Evolutionary conservation across 1,140 invertebrate species (phyloP), one percentile per base, ranked within the genome.

Genomic region (Ips typographus): DNA sequence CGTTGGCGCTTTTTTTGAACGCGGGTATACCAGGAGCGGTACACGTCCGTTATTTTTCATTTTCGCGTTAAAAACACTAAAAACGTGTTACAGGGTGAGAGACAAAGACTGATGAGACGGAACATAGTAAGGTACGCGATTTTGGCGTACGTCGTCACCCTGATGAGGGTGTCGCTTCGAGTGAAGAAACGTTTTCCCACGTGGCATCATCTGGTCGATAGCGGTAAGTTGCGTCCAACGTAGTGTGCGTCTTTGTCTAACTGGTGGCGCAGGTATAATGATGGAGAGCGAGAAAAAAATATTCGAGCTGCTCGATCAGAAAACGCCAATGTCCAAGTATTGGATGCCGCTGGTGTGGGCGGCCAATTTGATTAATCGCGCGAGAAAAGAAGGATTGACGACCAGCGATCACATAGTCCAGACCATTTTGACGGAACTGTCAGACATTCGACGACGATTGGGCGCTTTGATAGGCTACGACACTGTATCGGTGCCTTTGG

Each of bases 401-500:
- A 85, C 86, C 7, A 93, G 90, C 73, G 93, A 94, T 79, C 93
- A 94, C 73, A 91, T 94, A 71, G 91, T 94, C 1, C 92, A 94
- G 80, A 94, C 91, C 1, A 85, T 94, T 58, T 81, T 94, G 56
- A 87, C 89, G 49, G 93, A 94, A 78, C 82, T 94, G 41, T 93
- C 91, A 3, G 92, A 94, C 75, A 94, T 94, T 71, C 83, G 93
- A 75, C 84, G 89, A 77, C 84, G 90, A 74, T 81, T 94, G 68
- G 92, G 92, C 66, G 89, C 89, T 57, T 84, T 94, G 2, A 94
- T 94, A 73, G 91, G 91, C 58, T 99, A 98, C 80, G 97, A 99
- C 83, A 98, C 95, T 76, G 95, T 98, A 74, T 96, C 93, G 79
- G 95, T 98, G 70, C 97, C 97, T 51, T 87, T 98, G 40, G 96